Percentiles rank a stretch among this genome's conserved stretches.
phyloP scores from a whole-genome alignment of 37 sponge, comb jelly and placozoan genomes.

The Agelas oroides region DNA sequence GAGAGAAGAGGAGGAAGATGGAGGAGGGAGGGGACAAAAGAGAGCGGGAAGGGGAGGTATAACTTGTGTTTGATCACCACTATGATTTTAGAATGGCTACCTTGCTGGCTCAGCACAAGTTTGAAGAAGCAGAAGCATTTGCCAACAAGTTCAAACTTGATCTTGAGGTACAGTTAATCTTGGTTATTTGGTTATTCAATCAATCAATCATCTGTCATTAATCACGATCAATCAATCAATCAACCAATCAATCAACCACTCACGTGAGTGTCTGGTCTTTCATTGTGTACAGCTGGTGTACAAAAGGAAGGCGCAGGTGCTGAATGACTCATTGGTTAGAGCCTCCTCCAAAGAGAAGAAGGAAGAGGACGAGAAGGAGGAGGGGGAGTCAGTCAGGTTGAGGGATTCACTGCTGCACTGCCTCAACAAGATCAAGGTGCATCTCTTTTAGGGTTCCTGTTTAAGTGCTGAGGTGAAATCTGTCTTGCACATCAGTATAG shows the following conservation, averaged over 20 bases:
- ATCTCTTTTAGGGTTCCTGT: no score
- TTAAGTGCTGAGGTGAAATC: no score
- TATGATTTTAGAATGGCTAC: constrained; percentile 19
- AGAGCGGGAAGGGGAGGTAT: no score
- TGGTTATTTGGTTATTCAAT: no score
- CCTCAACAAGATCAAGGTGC: constrained; percentile 6
- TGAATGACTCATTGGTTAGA: constrained; percentile 8
- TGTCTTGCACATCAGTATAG: no score
- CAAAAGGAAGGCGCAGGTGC: constrained; percentile 37
- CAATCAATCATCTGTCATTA: no score
- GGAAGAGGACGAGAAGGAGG: not conserved
- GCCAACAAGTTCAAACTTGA: constrained; percentile 36
- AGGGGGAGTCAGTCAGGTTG: not conserved
- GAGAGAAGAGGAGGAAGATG: no score
- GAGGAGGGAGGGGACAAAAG: no score
- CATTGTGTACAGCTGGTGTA: constrained; percentile 34
- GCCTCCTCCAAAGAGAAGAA: not conserved
- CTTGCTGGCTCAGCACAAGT: constrained; percentile 45
- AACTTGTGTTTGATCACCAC: not conserved
- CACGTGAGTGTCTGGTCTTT: no score
- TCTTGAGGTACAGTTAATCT: constrained; percentile 22
- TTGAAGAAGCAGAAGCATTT: constrained; percentile 48
- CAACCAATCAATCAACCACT: no score
- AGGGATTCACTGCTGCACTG: constrained; percentile 22
- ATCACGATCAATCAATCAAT: no score